Conservation (phyloP, 2,113 vertebrate genomes). For the Notarius lentiginosus region DNA sequence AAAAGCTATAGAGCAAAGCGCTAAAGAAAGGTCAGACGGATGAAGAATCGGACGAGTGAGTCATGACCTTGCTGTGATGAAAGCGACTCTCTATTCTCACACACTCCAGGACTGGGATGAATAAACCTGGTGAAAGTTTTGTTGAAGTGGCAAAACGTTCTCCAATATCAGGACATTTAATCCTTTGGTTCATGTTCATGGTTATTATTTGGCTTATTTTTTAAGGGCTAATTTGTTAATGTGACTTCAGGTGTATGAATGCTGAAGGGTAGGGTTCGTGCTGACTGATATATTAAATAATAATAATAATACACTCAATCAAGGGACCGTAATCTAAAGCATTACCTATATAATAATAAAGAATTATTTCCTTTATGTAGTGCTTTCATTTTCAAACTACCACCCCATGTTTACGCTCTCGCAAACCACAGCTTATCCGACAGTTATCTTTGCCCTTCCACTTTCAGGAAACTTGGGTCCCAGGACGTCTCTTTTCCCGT, state of each 20-base stretch:
- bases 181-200: too few species aligned
- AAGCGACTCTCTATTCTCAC: conserved; percentile 1
- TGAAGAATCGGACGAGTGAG: conserved; percentile 2
- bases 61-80: neutral
- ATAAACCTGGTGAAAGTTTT: neutral
- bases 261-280: neutral
- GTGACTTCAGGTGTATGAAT: neutral
- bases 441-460: neutral
- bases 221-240: neutral
- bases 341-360: neutral
- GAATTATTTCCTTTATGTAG: neutral
- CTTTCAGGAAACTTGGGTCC: neutral
- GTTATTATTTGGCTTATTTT: too few species aligned
- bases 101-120: neutral
- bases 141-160: neutral
- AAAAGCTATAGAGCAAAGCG: neutral
- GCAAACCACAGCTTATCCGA: neutral
- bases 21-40: neutral
- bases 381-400: neutral
- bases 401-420: too few species aligned
- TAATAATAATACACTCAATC: neutral
- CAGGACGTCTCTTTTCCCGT: neutral
- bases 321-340: neutral
- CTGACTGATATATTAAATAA: neutral
- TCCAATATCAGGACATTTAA: neutral